Evolutionary conservation across 35 echinoderm and acorn worm species (phyloP), one percentile per base, ranked within the genome.

Genomic region (Apostichopus japonicus): DNA sequence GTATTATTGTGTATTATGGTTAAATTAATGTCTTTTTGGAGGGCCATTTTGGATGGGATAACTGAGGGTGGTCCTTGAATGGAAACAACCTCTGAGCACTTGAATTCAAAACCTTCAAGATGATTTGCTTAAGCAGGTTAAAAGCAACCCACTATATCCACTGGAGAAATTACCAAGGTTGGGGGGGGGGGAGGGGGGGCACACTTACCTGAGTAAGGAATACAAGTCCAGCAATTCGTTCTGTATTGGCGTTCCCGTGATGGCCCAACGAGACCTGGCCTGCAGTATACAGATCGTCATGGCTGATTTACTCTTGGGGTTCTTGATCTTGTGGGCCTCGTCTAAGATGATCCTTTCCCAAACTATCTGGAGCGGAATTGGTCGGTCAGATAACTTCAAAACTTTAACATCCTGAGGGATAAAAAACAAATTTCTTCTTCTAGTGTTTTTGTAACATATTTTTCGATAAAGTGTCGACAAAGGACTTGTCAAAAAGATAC

Each of bases 191-290:
- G n/a, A n/a, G n/a, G n/a, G n/a, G n/a, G n/a, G n/a, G n/a, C 19
- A 55, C 6, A 87, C 56, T 79, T 63, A 99, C 97, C 97, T 94
- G 10, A 99, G 53, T 8, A 99, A 94, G 72, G 97, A 92, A 87
- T 91, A 99, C 97, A 99, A 96, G 55, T 99, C 97, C 78, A 96
- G n/a, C n/a, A n/a, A n/a, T n/a, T n/a, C n/a, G 79, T 99, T 99
- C 89, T 99, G 97, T 21, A 99, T 99, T 0, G 97, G 97, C 19
- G 97, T 99, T 24, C 97, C 97, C 5, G 97, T 99, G 19, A 99
- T 95, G 15, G 97, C 95, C 97, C 97, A 99, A 33, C 97, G 54
- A 24, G 95, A 88, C 83, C 93, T 86, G 22, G 97, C 91, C 65
- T 95, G 87, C 22, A 99, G 86, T 57, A 92, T 92, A 78, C 97